A percentile compares a stretch with the other conserved stretches of the same genome.
Evolutionary conservation across 1,140 invertebrate genomes (phyloP).

Genomic region (Ceratina australensis): DNA sequence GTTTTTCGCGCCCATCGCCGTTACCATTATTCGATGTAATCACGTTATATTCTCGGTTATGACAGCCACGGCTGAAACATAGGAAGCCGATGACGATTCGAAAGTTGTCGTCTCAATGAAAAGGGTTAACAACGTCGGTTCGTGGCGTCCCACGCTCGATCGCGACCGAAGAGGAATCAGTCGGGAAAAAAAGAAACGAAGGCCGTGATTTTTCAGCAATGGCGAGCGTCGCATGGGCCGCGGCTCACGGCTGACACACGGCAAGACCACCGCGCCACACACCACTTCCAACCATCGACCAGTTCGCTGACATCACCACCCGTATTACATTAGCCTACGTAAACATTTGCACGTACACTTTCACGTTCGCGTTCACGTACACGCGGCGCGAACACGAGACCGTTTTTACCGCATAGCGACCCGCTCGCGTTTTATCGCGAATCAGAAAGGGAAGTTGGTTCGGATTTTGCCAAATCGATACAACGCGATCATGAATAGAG

Average conservation of each 20-base stretch:
- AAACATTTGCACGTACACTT: constrained; percentile 55
- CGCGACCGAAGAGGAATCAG: neutral
- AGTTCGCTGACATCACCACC: constrained; percentile 68
- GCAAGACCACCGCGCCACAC: constrained; percentile 33
- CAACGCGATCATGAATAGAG: too few relatives aligned
- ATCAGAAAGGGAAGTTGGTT: too few relatives aligned
- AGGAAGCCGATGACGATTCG: neutral
- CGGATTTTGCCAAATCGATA: too few relatives aligned
- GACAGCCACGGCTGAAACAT: neutral
- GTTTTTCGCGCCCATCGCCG: too few relatives aligned
- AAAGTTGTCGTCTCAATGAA: too few relatives aligned
- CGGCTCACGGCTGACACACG: constrained; percentile 22
- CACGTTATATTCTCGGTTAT: too few relatives aligned
- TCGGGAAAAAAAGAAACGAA: neutral
- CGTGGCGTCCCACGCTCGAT: neutral
- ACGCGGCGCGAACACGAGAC: constrained; percentile 7
- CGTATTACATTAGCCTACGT: constrained; percentile 72
- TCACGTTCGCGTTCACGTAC: neutral
- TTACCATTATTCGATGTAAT: too few relatives aligned
- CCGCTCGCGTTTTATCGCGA: too few relatives aligned
- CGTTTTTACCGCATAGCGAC: constrained; percentile 27
- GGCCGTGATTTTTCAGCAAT: neutral
- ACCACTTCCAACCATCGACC: neutral
- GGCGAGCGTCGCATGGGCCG: neutral
- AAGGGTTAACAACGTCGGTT: neutral